Evolutionary conservation across 2,888 invertebrate genomes (phyloP).

Genomic region (Mystacides longicornis): DNA sequence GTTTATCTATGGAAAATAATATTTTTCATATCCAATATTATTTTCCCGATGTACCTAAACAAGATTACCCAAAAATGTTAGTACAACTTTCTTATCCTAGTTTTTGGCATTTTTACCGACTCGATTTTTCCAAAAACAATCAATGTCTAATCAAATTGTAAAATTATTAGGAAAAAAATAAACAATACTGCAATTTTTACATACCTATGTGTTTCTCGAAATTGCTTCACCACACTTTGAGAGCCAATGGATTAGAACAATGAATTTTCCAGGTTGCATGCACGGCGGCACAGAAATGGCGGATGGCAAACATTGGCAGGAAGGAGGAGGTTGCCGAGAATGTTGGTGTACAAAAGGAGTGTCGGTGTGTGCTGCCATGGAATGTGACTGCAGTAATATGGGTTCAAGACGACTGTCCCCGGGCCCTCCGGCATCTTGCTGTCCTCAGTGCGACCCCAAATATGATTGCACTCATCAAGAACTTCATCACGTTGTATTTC

Average conservation of each 20-base stretch:
- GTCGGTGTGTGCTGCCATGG: constrained; percentile 58
- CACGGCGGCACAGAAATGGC: constrained; percentile 58
- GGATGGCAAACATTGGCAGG: constrained; percentile 51
- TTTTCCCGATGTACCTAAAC: too few relatives aligned
- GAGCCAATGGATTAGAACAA: too few relatives aligned
- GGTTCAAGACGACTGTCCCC: constrained; percentile 41
- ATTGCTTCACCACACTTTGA: too few relatives aligned
- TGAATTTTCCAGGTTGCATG: constrained; percentile 53
- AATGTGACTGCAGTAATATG: constrained; percentile 60
- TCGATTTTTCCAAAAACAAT: too few relatives aligned
- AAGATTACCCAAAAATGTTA: neutral
- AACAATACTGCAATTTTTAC: neutral
- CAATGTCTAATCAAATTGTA: too few relatives aligned
- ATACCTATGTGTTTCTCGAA: neutral
- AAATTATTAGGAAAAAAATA: too few relatives aligned
- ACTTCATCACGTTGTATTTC: constrained; percentile 64
- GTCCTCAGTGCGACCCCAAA: constrained; percentile 71
- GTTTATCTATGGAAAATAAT: too few relatives aligned
- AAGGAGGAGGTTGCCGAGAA: constrained; percentile 43
- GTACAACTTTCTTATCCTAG: neutral
- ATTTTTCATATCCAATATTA: too few relatives aligned
- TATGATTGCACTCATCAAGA: constrained; percentile 75
- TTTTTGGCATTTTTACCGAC: neutral
- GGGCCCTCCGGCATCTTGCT: constrained; percentile 58
- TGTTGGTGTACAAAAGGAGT: constrained; percentile 52